Base-by-base conservation (phyloP, 2,113 vertebrate genomes). In the Triplophysa dalaica region DNA sequence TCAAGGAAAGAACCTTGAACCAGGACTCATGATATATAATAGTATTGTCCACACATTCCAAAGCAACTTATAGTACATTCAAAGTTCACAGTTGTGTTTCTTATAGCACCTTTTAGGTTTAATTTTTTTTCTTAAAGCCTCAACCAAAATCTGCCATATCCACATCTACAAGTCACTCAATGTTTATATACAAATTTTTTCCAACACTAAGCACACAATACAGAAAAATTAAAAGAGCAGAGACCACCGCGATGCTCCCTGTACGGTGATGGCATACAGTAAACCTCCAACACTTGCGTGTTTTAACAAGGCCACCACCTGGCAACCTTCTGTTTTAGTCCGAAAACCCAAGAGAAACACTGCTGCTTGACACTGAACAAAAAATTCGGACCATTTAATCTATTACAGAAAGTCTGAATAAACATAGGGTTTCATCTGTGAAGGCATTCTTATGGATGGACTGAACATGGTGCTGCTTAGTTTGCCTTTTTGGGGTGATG, bases 261-360 rank as follows among this genome's bases (percentile, higher is more conserved):
- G 52, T 58, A 19, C n/a, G n/a, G 54, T 58, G 54, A 21, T n/a
- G 54, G 54, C 54, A 22, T 74, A 22, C 21, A 61, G 19, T 38
- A 14, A 9, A 62, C 21, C 10, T 74, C 54, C 12, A 74, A 38
- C 3, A 10, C 33, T 22, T 52, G 38, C 61, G 58, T 75, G 62
- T 75, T 75, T 75, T 75, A 63, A 48, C 72, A 62, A 62, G 58
- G 13, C 54, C 41, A 75, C 74, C 67, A 50, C 33, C 38, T 66
- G 75, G 61, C 52, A 54, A 76, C 41, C 52, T 9, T 62, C n/a
- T 52, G 69, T 78, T 26, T 68, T 16, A 73, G 33, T 26, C 52
- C n/a, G 52, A 43, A 24, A 21, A 75, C 21, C 52, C 70, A 45
- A 43, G 17, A 75, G 43, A 66, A 75, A 75, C 70, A 4, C 19